Conservation (phyloP, 2,888 invertebrate species). For the Abrostola tripartita region DNA sequence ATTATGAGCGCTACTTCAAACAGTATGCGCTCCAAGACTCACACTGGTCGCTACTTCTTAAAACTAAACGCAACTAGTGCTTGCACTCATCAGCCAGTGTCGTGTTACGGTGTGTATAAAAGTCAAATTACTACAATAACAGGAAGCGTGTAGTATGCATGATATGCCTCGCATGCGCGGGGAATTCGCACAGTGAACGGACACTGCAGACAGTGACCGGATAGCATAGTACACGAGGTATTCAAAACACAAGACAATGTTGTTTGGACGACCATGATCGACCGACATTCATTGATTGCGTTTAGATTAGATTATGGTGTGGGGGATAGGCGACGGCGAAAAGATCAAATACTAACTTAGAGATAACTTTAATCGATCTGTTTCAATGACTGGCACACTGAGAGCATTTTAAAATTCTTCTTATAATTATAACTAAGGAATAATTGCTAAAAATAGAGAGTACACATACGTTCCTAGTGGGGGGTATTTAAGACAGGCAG, state of each 20-base stretch:
- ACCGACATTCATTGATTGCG: constrained; percentile 52
- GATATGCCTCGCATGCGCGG: constrained; percentile 16
- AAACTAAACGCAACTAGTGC: constrained; percentile 6
- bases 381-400: no score
- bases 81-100: constrained; percentile 6
- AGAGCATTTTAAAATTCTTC: no score
- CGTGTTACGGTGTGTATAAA: constrained; percentile 17
- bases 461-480: no score
- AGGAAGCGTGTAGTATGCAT: constrained; percentile 49
- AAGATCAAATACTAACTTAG: background rate
- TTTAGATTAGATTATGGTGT: constrained; percentile 12
- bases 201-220: constrained; percentile 33
- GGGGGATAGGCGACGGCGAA: constrained; percentile 16
- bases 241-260: constrained; percentile 56
- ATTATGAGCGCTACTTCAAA: background rate
- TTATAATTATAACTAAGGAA: no score
- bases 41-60: constrained; percentile 5
- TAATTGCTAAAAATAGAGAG: no score
- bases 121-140: constrained; percentile 41
- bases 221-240: constrained; percentile 39
- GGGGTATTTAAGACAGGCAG: no score
- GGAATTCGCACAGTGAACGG: constrained; percentile 38
- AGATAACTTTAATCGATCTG: background rate
- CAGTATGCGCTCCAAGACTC: background rate
- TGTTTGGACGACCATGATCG: constrained; percentile 43